Evolutionary conservation across 2,113 vertebrate species (phyloP).

Genomic region (Zingel zingel): DNA sequence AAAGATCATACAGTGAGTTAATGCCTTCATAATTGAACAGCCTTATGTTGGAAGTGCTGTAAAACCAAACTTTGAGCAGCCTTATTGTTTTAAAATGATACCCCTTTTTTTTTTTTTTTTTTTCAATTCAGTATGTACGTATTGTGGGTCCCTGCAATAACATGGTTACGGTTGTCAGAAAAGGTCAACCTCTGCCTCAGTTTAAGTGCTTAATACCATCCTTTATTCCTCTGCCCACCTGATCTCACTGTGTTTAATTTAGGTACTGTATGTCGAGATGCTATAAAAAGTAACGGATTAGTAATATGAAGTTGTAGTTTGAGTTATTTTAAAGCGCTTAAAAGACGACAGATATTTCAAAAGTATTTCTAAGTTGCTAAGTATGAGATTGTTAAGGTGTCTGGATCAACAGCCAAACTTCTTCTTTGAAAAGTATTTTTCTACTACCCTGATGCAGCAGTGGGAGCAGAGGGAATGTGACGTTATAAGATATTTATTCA

Average conservation of each 20-base stretch:
- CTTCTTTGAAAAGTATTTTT: not conserved
- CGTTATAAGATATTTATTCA: conserved; percentile 60
- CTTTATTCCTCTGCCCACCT: not conserved
- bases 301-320: conserved; percentile 14
- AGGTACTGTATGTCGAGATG: conserved; percentile 19
- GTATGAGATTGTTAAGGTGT: not conserved
- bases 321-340: conserved; percentile 22
- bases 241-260: conserved; percentile 2
- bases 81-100: not conserved
- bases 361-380: conserved; percentile 38
- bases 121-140: not conserved
- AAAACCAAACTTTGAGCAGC: conserved; percentile 15
- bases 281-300: not conserved
- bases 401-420: conserved; percentile 2
- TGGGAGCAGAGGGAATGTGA: conserved; percentile 8
- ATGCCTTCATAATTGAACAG: conserved; percentile 6
- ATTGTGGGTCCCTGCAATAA: conserved; percentile 11
- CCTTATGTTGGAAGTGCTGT: conserved; percentile 4
- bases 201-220: conserved; percentile 13
- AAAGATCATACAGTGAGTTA: conserved; percentile 12
- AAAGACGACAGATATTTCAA: conserved; percentile 15
- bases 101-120: no score
- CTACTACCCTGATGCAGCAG: conserved; percentile 15
- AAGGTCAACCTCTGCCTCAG: conserved; percentile 3
- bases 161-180: not conserved